phyloP scores from a whole-genome alignment of 2,113 vertebrate species.

The Mustelus asterias region DNA sequence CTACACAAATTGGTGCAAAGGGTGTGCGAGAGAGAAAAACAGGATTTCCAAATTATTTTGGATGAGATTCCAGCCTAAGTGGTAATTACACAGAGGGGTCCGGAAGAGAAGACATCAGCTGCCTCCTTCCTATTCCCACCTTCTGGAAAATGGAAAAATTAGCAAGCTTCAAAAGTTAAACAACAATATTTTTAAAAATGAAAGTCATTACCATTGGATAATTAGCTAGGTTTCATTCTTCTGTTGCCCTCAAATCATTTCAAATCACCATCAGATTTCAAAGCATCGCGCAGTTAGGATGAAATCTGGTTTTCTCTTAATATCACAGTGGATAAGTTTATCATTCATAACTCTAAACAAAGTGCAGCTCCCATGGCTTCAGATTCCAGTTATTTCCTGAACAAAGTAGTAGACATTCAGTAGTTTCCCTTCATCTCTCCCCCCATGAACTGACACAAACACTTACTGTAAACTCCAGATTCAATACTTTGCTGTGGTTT shows the following conservation, averaged over 20 bases:
- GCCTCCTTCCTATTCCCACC: neutral
- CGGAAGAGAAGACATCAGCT: neutral
- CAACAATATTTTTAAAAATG: neutral
- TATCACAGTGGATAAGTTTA: slow-evolving; percentile 29
- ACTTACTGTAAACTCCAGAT: neutral
- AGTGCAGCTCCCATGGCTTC: neutral
- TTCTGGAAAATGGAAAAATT: neutral
- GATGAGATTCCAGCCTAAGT: neutral
- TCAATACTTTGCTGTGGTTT: neutral
- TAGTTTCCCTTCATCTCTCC: neutral
- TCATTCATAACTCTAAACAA: neutral
- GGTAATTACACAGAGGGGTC: neutral
- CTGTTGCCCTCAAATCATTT: neutral
- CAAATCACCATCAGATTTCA: neutral
- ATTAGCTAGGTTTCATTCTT: no score
- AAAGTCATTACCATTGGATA: slow-evolving; percentile 14
- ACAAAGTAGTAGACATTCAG: slow-evolving; percentile 2
- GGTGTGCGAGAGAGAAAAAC: neutral
- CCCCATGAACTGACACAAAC: neutral
- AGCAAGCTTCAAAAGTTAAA: neutral
- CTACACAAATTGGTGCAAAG: neutral
- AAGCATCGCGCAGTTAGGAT: neutral
- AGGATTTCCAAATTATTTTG: neutral
- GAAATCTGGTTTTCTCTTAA: neutral
- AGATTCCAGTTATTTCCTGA: slow-evolving; percentile 35